A percentile compares a stretch with the other conserved stretches of the same genome.
Conservation (phyloP, 1,140 invertebrate species). For the Scaptomyza montana region DNA sequence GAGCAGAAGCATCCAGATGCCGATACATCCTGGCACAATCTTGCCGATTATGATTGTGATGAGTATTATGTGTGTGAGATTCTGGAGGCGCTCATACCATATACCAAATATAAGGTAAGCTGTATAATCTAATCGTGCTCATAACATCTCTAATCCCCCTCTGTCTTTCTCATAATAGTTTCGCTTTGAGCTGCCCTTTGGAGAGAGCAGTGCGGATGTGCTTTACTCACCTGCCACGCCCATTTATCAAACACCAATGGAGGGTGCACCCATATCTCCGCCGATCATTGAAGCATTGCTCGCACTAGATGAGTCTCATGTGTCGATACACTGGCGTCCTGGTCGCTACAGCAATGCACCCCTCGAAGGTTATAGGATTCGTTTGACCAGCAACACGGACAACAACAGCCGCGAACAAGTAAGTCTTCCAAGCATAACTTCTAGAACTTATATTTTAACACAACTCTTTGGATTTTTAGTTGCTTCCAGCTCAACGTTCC, state of each 20-base stretch:
- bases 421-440: not conserved
- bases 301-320: constrained; percentile 91
- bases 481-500: constrained; percentile 28
- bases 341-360: constrained; percentile 94
- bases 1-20: constrained; percentile 88
- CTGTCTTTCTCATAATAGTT: constrained; percentile 58
- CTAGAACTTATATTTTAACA: not conserved
- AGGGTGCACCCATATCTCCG: constrained; percentile 89
- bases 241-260: constrained; percentile 90
- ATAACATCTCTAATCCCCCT: not conserved
- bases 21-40: constrained; percentile 89
- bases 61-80: constrained; percentile 75
- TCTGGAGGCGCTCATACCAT: constrained; percentile 91
- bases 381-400: constrained; percentile 85
- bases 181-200: constrained; percentile 93
- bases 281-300: constrained; percentile 90
- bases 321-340: constrained; percentile 94
- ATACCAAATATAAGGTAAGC: constrained; percentile 93
- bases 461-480: constrained; percentile 7
- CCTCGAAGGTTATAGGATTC: constrained; percentile 87
- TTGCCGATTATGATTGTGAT: constrained; percentile 85
- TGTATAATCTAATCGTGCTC: not conserved
- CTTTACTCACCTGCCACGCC: constrained; percentile 92
- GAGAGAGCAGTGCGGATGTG: constrained; percentile 87
- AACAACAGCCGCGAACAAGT: constrained; percentile 51